Evolutionary conservation across 2,797 vertebrate species (phyloP).

Genomic region (Merluccius polli): DNA sequence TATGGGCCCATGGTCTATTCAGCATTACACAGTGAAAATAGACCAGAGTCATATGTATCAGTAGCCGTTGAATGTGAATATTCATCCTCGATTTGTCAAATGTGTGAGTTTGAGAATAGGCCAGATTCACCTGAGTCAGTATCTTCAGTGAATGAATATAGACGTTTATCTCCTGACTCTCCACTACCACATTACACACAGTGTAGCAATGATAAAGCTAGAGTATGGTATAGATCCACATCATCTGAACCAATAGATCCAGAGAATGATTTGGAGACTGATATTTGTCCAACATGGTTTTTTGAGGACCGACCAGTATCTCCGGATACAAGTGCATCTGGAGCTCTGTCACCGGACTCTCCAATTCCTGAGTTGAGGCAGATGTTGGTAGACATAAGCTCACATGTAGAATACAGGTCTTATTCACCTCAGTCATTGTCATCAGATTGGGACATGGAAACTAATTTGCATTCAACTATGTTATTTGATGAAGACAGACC

Average conservation of each 20-base stretch:
- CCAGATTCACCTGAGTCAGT: constrained; percentile 35
- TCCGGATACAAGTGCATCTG: constrained; percentile 35
- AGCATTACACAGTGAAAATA: constrained; percentile 13
- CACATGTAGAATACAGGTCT: constrained; percentile 23
- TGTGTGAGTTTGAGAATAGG: constrained; percentile 30
- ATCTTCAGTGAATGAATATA: constrained; percentile 20
- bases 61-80: constrained; percentile 34
- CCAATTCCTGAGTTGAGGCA: constrained; percentile 30
- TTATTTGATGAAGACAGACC: constrained; percentile 36
- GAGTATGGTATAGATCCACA: constrained; percentile 20
- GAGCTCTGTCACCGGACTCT: constrained; percentile 49
- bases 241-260: constrained; percentile 37
- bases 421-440: constrained; percentile 47
- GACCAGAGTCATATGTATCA: constrained; percentile 28
- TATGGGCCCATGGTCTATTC: constrained; percentile 15
- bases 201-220: neutral
- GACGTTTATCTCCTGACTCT: constrained; percentile 46
- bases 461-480: constrained; percentile 7
- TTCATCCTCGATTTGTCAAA: constrained; percentile 14
- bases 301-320: constrained; percentile 46
- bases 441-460: constrained; percentile 42
- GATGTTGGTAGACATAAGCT: neutral
- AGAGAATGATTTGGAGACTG: constrained; percentile 35
- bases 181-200: constrained; percentile 37
- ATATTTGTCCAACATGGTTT: constrained; percentile 31